These are phyloP conservation scores for Drosophila repleta DNA, from an alignment of 1,140 invertebrate species.

Conservation along the genomic window DNA sequence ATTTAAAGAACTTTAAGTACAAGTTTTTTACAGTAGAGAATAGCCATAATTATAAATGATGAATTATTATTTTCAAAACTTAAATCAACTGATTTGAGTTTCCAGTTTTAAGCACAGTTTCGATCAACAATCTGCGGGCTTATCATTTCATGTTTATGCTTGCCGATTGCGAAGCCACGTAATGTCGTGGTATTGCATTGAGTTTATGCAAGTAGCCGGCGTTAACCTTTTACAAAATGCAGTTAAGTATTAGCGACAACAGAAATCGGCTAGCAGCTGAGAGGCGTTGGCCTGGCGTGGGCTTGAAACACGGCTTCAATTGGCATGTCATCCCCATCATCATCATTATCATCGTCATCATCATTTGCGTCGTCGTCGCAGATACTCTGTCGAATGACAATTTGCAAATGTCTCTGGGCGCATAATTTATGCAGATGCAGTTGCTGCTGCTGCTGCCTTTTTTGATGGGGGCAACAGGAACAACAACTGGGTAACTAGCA, in stretches of 20 bases:
- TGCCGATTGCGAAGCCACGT: conserved; percentile 6
- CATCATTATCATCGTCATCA: conserved; percentile 16
- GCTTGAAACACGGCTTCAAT: conserved; percentile 26
- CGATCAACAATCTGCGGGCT: neutral
- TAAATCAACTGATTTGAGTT: no score
- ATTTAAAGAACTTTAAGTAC: no score
- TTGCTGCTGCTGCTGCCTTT: conserved; percentile 41
- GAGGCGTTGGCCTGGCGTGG: conserved; percentile 62
- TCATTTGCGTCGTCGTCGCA: conserved; percentile 31
- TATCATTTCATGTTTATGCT: neutral
- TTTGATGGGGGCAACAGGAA: conserved; percentile 41
- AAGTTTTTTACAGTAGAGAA: no score
- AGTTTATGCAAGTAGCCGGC: conserved; percentile 21
- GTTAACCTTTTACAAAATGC: conserved; percentile 53
- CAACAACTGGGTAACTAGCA: conserved; percentile 33
- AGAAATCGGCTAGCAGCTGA: conserved; percentile 8
- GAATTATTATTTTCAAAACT: no score
- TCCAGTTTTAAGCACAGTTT: no score
- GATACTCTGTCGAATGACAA: conserved; percentile 64
- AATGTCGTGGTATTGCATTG: conserved; percentile 29
- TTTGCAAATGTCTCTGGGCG: conserved; percentile 73
- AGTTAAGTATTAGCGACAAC: conserved; percentile 39
- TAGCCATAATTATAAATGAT: no score
- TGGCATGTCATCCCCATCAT: conserved; percentile 37
- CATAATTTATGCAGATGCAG: conserved; percentile 80